phyloP scores from a whole-genome alignment of 2,797 vertebrate genomes.

The Anomalospiza imberbis region DNA sequence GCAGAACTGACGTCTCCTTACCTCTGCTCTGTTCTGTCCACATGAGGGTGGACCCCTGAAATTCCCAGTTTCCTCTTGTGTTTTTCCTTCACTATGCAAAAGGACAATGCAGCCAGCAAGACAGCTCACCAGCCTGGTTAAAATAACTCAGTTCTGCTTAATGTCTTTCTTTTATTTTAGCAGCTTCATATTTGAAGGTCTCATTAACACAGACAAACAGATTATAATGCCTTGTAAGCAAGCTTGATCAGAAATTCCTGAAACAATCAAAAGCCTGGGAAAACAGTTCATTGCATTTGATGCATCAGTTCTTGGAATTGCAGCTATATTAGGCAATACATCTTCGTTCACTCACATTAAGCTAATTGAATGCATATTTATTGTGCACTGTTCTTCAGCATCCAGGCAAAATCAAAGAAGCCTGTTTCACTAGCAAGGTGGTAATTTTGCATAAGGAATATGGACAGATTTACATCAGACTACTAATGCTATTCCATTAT shows the following conservation, averaged over 20 bases:
- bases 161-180: neutral
- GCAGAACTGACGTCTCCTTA: neutral
- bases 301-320: conserved; percentile 31
- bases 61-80: neutral
- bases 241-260: conserved; percentile 13
- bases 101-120: neutral
- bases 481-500: conserved; percentile 39
- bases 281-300: conserved; percentile 10
- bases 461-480: neutral
- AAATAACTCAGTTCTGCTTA: neutral
- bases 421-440: neutral
- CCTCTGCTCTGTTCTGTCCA: neutral
- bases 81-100: neutral
- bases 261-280: neutral
- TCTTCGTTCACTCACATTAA: conserved; percentile 25
- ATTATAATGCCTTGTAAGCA: neutral
- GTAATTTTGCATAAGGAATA: conserved; percentile 16
- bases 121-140: neutral
- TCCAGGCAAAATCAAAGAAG: conserved; percentile 14
- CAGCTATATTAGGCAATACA: neutral
- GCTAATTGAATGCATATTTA: conserved; percentile 48
- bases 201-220: neutral
- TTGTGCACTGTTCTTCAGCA: neutral
- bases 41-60: neutral
- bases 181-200: neutral